A percentile compares a stretch with the other conserved stretches of the same genome.
phyloP scores from a whole-genome alignment of 2,888 invertebrate genomes.

The Trissolcus japonicus region DNA sequence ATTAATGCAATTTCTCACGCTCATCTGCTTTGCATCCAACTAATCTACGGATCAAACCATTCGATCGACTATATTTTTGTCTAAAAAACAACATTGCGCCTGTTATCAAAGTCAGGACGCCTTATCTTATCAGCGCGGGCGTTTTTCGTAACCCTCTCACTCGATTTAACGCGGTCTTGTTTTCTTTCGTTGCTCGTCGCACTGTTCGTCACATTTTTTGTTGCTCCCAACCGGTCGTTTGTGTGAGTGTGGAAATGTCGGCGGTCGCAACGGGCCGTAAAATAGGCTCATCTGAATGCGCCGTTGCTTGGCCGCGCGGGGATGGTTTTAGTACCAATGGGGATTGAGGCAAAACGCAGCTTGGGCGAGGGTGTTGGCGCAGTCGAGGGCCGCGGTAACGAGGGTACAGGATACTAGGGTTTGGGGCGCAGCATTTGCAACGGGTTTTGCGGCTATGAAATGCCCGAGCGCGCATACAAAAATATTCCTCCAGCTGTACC shows the following conservation, averaged over 20 bases:
- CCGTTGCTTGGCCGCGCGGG: slow-evolving; percentile 46
- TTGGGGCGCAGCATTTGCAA: slow-evolving; percentile 36
- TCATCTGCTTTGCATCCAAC: too few relatives aligned
- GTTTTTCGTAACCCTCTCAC: slow-evolving; percentile 40
- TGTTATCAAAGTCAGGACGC: slow-evolving; percentile 13
- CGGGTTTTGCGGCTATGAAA: slow-evolving; percentile 50
- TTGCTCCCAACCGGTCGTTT: slow-evolving; percentile 17
- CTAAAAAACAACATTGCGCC: slow-evolving; percentile 6
- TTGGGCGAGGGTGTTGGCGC: slow-evolving; percentile 38
- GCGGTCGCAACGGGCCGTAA: slow-evolving; percentile 64
- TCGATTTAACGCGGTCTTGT: slow-evolving; percentile 35
- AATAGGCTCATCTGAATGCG: slow-evolving; percentile 69
- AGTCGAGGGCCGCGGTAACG: slow-evolving; percentile 50
- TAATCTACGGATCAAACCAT: slow-evolving; percentile 14
- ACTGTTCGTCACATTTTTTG: slow-evolving; percentile 22
- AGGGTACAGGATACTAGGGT: slow-evolving; percentile 51
- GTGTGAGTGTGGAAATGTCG: slow-evolving; percentile 50
- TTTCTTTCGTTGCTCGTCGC: slow-evolving; percentile 31
- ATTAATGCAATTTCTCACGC: too few relatives aligned
- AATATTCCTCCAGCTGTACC: slow-evolving; percentile 5
- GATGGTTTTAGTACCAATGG: slow-evolving; percentile 46
- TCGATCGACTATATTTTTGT: slow-evolving; percentile 11
- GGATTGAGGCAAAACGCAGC: slow-evolving; percentile 48
- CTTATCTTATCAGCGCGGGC: slow-evolving; percentile 41
- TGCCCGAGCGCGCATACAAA: slow-evolving; percentile 47